Evolutionary conservation across 92 coral and sea anemone genomes (phyloP).

Genomic region (Palythoa grandiflora): DNA sequence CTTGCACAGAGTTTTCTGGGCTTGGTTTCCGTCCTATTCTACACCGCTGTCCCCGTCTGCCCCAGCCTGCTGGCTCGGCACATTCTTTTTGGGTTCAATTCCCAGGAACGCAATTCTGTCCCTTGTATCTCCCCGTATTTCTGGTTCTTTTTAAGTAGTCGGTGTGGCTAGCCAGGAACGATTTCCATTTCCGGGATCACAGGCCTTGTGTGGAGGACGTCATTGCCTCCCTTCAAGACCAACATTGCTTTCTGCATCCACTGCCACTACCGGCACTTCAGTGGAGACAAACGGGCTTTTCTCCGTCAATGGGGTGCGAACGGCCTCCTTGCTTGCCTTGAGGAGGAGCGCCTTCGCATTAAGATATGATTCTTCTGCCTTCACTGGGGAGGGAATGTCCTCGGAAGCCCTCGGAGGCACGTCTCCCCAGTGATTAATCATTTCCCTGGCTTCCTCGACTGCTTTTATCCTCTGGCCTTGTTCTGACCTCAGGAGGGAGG

Average conservation of each 20-base stretch:
- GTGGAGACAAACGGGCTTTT: not conserved
- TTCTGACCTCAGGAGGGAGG: too few species aligned
- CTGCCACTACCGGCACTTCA: not conserved
- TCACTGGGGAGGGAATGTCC: too few species aligned
- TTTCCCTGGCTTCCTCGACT: too few species aligned
- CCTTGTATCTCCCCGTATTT: not conserved
- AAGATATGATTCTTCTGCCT: too few species aligned
- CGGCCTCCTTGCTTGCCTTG: not conserved
- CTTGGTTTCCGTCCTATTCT: not conserved
- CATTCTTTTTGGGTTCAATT: not conserved
- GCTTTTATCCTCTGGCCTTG: too few species aligned
- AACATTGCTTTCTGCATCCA: not conserved
- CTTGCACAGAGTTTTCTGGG: not conserved
- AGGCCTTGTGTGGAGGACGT: not conserved
- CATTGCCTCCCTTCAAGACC: slow-evolving; percentile 2
- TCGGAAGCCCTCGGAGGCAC: too few species aligned
- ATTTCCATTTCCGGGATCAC: not conserved
- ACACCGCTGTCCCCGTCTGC: not conserved
- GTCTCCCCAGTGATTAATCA: too few species aligned
- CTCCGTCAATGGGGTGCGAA: not conserved
- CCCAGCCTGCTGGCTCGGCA: not conserved
- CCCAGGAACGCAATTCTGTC: not conserved
- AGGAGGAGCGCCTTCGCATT: not conserved
- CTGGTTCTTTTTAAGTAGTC: not conserved
- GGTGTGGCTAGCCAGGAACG: not conserved